Evolutionary conservation across 2,888 invertebrate species (phyloP), one percentile per base, ranked within the genome.

Genomic region (Pterostichus niger): DNA sequence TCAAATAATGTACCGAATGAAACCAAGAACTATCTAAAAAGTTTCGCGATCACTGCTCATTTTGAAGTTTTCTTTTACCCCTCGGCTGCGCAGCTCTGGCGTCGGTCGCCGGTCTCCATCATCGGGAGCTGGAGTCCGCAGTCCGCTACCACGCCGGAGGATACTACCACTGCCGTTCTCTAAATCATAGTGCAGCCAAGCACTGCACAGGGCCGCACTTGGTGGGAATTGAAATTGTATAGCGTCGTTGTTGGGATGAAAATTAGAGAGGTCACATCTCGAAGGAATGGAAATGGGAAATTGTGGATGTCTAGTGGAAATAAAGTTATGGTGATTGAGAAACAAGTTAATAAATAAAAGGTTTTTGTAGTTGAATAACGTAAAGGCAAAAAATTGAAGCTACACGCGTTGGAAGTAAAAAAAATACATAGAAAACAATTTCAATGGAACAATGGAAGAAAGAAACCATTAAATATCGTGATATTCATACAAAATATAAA

Each of bases 111-210:
- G 54, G 13, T 13, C 54, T 13, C 54, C 54, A 54, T 54, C 24
- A 54, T 71, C 71, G 3, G 24, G 24, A 46, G 52, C 68, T n/a
- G n/a, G n/a, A n/a, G n/a, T 75, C 75, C 75, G 15, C 13, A 17
- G 46, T 44, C 49, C 31, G 24, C 46, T 24, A 24, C 24, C 31
- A 52, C 49, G 49, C 49, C 49, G 49, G 40, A 40, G 40, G 40
- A 40, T 9, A 40, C 40, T 40, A 40, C 40, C 49, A n/a, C 49
- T 49, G 49, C 13, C 49, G 49, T 49, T 49, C 33, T 52, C 75
- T 75, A 75, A 75, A 75, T 75, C 75, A 75, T 75, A 75, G 52
- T 10, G 11, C 13, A 31, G 49, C 52, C 15, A 11, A 68, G 10
- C 13, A 4, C 40, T 5, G 40, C 40, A 49, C 75, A 75, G 75